Conservation (phyloP, 2,113 vertebrate species). For the Panthera leo region DNA sequence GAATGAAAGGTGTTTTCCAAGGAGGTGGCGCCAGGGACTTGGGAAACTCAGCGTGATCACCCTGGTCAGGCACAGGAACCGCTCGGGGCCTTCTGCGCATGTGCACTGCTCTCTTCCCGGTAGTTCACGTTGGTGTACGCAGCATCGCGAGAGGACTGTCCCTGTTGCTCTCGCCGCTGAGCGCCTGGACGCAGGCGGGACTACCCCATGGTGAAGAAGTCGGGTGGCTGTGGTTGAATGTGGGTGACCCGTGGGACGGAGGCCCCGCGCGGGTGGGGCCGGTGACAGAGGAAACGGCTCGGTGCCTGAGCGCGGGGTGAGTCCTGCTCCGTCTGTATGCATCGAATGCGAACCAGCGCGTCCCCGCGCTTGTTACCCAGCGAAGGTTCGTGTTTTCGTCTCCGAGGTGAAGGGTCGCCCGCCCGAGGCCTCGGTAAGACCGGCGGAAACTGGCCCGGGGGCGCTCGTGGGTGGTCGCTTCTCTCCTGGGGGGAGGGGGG, state of each 20-base stretch:
- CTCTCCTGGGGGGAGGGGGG: background rate
- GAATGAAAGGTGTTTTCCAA: background rate
- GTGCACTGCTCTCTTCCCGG: fast-evolving
- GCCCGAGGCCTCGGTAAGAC: background rate
- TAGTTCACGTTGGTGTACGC: background rate
- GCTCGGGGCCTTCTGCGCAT: background rate
- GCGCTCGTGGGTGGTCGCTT: no score
- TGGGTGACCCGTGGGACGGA: no score
- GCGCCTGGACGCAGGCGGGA: fast-evolving
- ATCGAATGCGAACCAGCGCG: background rate
- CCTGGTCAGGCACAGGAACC: fast-evolving
- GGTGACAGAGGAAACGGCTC: background rate
- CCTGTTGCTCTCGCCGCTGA: fast-evolving
- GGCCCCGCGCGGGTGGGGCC: fast-evolving
- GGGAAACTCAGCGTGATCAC: fast-evolving
- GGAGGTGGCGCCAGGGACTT: no score
- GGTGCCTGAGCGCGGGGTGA: background rate
- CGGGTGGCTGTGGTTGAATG: no score
- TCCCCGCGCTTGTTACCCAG: background rate
- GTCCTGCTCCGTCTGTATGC: background rate
- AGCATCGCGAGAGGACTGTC: background rate
- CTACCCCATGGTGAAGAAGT: fast-evolving
- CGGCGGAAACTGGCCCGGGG: background rate
- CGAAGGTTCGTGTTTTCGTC: background rate
- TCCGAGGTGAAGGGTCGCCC: background rate